Evolutionary conservation across 2,113 vertebrate species (phyloP), one percentile per base, ranked within the genome.

Genomic region (Fukomys damarensis): DNA sequence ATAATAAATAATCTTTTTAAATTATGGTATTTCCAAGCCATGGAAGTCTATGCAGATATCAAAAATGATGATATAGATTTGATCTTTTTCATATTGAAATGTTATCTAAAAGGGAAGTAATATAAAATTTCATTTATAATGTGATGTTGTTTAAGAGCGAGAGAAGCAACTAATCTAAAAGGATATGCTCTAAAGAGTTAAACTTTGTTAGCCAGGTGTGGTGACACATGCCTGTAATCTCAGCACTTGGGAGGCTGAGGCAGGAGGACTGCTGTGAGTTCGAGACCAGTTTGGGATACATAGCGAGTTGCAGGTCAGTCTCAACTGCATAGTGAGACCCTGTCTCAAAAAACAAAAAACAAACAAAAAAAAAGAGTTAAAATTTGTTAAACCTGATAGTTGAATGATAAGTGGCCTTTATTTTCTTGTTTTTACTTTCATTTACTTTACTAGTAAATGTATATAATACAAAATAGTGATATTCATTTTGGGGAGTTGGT

Each of bases 371-470:
- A 65, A 84, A 68, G 89, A 7, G 10, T 46, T 65, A 87, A 80
- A 90, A 74, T 38, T 54, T 72, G 12, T 87, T 84, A 79, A 84
- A 61, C 20, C 26, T 81, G 35, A 3, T 79, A 87, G 35, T 65
- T 41, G 13, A 35, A 92, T 77, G 41, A 54, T 41, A 19, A 70
- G 14, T n/a, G 7, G 4, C n/a, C 89, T 89, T 86, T 72, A 89
- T 63, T 89, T 89, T 66, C 79, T 91, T 90, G 10, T n/a, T 89
- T 86, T 77, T 59, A 72, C 11, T 66, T 95, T 81, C 76, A 61
- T 61, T 66, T 66, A 19, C 38, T 38, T n/a, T 9, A 41, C n/a
- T 38, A 70, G 16, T 70, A 16, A 17, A 70, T 70, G 68, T 22
- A 41, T 38, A n/a, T 41, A 41, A 70, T 70, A 38, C 8, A 70